These are phyloP conservation scores for Malachius bipustulatus DNA, from an alignment of 2,888 invertebrate genomes.

Conservation along the genomic window DNA sequence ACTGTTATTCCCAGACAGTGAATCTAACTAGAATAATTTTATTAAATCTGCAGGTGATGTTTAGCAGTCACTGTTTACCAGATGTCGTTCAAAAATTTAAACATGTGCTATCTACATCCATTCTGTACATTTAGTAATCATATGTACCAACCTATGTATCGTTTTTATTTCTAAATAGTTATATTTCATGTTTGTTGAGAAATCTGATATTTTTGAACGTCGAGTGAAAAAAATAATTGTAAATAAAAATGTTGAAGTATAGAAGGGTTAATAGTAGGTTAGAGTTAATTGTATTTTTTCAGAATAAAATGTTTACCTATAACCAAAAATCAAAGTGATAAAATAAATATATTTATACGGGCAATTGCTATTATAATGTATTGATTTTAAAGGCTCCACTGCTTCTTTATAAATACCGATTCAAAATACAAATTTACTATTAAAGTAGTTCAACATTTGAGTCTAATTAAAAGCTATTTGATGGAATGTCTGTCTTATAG, in stretches of 20 bases:
- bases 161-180: no score
- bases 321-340: slow-evolving; percentile 33
- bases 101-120: no score
- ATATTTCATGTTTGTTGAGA: no score
- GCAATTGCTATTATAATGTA: slow-evolving; percentile 25
- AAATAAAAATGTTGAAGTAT: no score
- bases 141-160: no score
- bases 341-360: slow-evolving; percentile 32
- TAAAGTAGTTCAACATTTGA: slow-evolving; percentile 13
- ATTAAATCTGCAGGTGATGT: slow-evolving; percentile 18
- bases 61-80: no score
- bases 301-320: slow-evolving; percentile 28
- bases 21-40: slow-evolving; percentile 19
- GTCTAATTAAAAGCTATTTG: slow-evolving; percentile 21
- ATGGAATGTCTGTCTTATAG: slow-evolving; percentile 27
- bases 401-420: slow-evolving; percentile 21
- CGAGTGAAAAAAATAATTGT: no score
- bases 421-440: slow-evolving; percentile 13
- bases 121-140: no score
- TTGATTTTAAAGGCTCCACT: slow-evolving; percentile 24
- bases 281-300: no score
- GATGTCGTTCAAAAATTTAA: no score
- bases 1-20: slow-evolving; percentile 34
- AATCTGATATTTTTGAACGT: no score
- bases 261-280: no score